phyloP scores from a whole-genome alignment of 2,888 invertebrate genomes.

The Penaeus monodon region DNA sequence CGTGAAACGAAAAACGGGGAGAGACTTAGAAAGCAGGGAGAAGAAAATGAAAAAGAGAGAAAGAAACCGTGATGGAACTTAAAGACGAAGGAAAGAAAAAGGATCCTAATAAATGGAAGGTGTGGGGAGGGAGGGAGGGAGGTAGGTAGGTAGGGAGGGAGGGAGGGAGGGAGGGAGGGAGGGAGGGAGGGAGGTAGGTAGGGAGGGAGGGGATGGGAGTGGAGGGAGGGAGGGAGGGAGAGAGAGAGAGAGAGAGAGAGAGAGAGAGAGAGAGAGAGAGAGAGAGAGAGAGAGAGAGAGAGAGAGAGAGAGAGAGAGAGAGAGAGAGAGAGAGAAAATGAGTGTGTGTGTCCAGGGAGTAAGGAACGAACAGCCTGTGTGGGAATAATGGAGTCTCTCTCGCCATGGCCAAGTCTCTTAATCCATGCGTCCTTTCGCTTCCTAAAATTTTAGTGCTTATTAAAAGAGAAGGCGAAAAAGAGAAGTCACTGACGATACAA shows the following conservation, averaged over 20 bases:
- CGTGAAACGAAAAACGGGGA: background rate
- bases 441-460: too few species aligned
- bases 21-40: background rate
- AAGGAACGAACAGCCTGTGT: too few species aligned
- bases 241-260: background rate
- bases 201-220: background rate
- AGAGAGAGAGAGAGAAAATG: background rate
- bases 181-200: background rate
- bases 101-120: too few species aligned
- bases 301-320: background rate
- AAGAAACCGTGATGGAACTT: background rate
- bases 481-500: too few species aligned
- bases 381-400: too few species aligned
- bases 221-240: background rate
- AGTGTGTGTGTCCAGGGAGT: background rate
- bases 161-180: background rate
- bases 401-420: too few species aligned
- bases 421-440: too few species aligned
- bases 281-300: background rate
- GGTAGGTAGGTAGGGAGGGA: background rate
- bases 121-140: background rate
- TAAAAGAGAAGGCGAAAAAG: too few species aligned
- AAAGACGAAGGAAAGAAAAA: too few species aligned
- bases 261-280: background rate
- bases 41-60: background rate